These are phyloP conservation scores for Carduelis carduelis DNA, from an alignment of 2,797 vertebrate species.

Conservation along the genomic window DNA sequence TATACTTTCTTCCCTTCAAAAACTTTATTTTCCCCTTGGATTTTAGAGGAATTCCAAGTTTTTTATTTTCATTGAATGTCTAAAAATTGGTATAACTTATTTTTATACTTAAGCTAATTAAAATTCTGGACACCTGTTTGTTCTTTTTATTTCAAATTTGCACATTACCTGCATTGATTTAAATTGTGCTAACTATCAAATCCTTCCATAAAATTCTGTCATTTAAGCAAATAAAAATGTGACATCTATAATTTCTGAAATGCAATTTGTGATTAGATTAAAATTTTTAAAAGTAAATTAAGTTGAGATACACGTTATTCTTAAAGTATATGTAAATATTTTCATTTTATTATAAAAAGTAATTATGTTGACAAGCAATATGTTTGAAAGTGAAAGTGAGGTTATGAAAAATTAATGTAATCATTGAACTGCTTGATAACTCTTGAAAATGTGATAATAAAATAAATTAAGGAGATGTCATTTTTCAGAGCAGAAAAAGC, in stretches of 20 bases:
- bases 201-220: not conserved
- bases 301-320: conserved; percentile 4
- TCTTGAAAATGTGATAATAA: conserved; percentile 54
- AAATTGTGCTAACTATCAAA: not conserved
- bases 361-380: conserved; percentile 61
- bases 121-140: not conserved
- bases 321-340: conserved; percentile 49
- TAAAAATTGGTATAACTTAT: not conserved
- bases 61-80: not conserved
- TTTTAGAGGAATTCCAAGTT: not conserved
- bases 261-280: conserved; percentile 20
- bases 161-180: not conserved
- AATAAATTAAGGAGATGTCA: conserved; percentile 30
- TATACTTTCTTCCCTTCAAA: not conserved
- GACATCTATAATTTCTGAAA: not conserved
- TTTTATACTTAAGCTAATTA: not conserved
- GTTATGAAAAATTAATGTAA: conserved; percentile 62
- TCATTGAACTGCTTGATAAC: conserved; percentile 39
- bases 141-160: not conserved
- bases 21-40: not conserved
- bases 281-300: conserved; percentile 23
- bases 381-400: conserved; percentile 9
- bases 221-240: conserved; percentile 32
- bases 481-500: not conserved
- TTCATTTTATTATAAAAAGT: conserved; percentile 62